phyloP scores from a whole-genome alignment of 2,888 invertebrate species.

The Stenchaetothrips biformis region DNA sequence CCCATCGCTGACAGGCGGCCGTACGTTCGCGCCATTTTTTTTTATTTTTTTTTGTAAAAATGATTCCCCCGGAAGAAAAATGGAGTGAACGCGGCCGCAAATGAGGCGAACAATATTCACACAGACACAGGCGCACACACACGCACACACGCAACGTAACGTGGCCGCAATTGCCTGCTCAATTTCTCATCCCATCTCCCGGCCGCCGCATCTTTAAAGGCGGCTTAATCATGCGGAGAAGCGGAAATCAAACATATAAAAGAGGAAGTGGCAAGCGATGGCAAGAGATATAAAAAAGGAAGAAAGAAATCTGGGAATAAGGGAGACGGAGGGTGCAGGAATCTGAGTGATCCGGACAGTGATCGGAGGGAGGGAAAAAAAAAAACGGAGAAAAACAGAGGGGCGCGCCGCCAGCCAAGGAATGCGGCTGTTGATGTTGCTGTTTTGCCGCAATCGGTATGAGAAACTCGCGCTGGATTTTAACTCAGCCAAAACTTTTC shows the following conservation, averaged over 20 bases:
- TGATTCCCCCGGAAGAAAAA: neutral
- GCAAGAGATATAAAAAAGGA: neutral
- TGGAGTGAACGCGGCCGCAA: neutral
- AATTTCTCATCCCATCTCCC: neutral
- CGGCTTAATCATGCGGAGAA: conserved; percentile 21
- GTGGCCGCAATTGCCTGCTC: neutral
- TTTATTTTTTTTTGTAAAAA: too few relatives aligned
- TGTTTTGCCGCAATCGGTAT: neutral
- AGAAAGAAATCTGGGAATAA: neutral
- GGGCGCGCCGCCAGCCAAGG: neutral
- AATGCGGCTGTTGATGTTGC: neutral
- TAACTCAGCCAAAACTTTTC: too few relatives aligned
- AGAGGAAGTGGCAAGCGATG: conserved; percentile 17
- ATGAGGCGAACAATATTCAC: neutral
- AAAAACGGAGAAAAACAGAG: conserved; percentile 5
- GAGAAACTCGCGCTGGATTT: neutral
- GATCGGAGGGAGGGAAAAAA: conserved; percentile 8
- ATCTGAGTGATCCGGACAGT: conserved; percentile 24
- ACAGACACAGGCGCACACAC: neutral
- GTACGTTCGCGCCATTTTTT: too few relatives aligned
- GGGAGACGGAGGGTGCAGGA: too few relatives aligned
- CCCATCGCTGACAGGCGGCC: too few relatives aligned
- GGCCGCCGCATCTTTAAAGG: neutral
- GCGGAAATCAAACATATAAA: conserved; percentile 18
- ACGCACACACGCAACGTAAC: too few relatives aligned